A percentile compares a stretch with the other conserved stretches of the same genome.
Conservation (phyloP, 2,797 vertebrate species). For the Ibycter americanus region DNA sequence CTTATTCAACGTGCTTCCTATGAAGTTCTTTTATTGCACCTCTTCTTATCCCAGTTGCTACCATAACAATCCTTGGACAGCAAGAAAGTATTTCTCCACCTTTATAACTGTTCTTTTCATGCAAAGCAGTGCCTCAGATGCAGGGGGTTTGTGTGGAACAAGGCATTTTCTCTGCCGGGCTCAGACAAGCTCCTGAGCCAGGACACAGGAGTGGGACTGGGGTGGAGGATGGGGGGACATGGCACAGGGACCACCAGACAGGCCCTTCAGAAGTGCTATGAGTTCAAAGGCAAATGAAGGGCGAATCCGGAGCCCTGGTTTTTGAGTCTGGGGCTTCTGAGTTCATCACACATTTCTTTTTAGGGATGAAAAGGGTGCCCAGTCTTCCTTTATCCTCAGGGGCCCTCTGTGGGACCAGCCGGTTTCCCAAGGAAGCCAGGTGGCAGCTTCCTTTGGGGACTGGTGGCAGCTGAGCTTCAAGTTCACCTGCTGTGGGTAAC, state of each 20-base stretch:
- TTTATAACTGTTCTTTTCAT: not conserved
- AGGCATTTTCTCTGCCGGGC: not conserved
- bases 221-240: rapidly evolving
- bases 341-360: not conserved
- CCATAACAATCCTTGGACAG: rapidly evolving
- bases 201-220: not conserved
- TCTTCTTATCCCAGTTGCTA: not conserved
- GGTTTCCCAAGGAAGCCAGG: not conserved
- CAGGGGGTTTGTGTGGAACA: not conserved
- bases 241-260: not conserved
- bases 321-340: not conserved
- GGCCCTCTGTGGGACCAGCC: not conserved
- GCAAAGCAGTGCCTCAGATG: not conserved
- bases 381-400: not conserved
- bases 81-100: not conserved
- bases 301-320: not conserved
- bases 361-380: not conserved
- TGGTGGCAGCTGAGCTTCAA: not conserved
- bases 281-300: not conserved
- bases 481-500: not conserved
- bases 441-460: not conserved
- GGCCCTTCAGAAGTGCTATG: not conserved
- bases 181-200: not conserved
- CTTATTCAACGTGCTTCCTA: not conserved
- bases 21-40: not conserved